Evolutionary conservation across 2,797 vertebrate species (phyloP), one percentile per base, ranked within the genome.

Genomic region (Chiloscyllium punctatum): DNA sequence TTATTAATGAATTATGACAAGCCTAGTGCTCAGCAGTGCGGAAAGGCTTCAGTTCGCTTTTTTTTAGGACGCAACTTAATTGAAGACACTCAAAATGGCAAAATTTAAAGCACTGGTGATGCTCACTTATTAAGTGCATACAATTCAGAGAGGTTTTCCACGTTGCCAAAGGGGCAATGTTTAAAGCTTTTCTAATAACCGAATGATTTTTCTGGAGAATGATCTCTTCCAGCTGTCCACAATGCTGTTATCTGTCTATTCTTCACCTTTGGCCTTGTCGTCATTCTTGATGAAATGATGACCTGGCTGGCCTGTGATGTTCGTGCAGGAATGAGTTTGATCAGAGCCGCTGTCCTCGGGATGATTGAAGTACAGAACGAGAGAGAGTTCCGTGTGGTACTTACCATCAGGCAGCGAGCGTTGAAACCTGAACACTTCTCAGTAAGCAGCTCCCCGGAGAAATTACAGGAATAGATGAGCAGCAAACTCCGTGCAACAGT

Each of bases 1-100:
- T 97, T 97, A 95, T 96, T 98, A 97, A 98, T 98, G 97, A 97
- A 96, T 97, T 96, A 97, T 97, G 97, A 98, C 97, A 97, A 97
- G 97, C 96, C 97, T 97, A 97, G 97, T 97, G 97, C 97, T 97
- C 97, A 95, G 97, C 97, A 97, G 96, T 96, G 97, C 53, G 96
- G 96, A 96, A 96, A 97, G 96, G 96, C 97, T 97, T 96, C 97
- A 96, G 96, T 97, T 97, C 96, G 97, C 97, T 96, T 96, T 97
- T 97, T 97, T 97, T 96, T 96, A 97, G 97, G 97, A 97, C 96
- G 96, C 96, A 98, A 97, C 97, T 97, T 98, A 97, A 97, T 98
- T 97, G 97, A 97, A 97, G 97, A 96, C 95, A 96, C 96, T 97
- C 97, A 96, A 96, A 97, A 97, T 97, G 96, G 96, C 96, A 88